Base-by-base conservation (phyloP, 1,140 invertebrate species). In the Zaprionus davidi region DNA sequence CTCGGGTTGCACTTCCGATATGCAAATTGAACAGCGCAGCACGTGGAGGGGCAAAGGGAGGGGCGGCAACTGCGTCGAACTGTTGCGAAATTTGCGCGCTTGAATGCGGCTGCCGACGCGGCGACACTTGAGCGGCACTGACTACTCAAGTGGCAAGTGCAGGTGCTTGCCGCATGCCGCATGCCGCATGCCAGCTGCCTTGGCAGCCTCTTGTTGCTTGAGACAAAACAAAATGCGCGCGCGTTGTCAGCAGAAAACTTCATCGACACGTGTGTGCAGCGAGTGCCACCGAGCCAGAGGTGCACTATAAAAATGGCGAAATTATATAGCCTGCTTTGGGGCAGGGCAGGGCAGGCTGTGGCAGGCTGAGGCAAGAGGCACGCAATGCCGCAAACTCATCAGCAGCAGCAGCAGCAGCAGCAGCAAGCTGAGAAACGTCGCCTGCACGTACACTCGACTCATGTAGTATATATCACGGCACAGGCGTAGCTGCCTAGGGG, bases 241-340 rank as follows among this genome's bases (percentile, higher is more conserved):
- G 82, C 82, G 87, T 78, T 86, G 82, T 87, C 82, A 83, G 83
- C 82, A 79, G 17, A 87, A 82, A 85, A 86, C 78, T 77, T 60
- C 67, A 59, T 64, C 55, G 74, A 66, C 64, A 71, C 34, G 51
- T 64, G 46, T 70, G 44, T 70, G 67, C 31, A 64, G 22, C 41
- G 49, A 62, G 26, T 57, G 46, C 57, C 17, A 51, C 9, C 57
- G 66, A 51, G 65, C 71, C 60, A 64, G 72, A 74, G 72, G 75
- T 83, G 83, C 82, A 87, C 76, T 74, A 79, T 86, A 82, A 86
- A 87, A 87, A 79, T 78, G 73, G 75, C 76, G 66, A 82, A 87
- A 85, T 85, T 85, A 85, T 85, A 82, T 85, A 57, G 83, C 82
- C 46, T 76, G 81, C 79, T 76, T 76, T 64, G 76, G 56, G 57